phyloP scores from a whole-genome alignment of 2,797 vertebrate genomes.

The Dermochelys coriacea region DNA sequence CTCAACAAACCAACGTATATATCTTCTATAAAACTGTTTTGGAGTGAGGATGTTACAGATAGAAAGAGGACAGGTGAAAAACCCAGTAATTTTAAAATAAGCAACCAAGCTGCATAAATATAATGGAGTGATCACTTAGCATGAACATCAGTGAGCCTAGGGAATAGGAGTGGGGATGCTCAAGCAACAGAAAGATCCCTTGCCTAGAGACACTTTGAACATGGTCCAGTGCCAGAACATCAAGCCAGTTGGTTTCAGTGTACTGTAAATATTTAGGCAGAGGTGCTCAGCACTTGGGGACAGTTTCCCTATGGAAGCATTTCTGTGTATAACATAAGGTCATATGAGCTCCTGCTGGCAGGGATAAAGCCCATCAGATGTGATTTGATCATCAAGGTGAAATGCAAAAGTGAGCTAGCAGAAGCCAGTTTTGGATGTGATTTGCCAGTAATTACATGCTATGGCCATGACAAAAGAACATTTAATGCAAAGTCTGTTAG shows the following conservation, averaged over 20 bases:
- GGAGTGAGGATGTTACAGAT: background rate
- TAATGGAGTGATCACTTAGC: background rate
- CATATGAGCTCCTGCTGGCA: background rate
- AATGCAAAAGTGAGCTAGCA: background rate
- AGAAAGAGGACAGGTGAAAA: background rate
- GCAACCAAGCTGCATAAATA: background rate
- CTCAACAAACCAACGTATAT: background rate
- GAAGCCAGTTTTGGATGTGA: background rate
- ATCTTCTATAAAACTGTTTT: background rate
- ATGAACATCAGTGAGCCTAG: background rate
- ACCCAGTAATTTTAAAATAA: accelerated
- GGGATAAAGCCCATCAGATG: background rate
- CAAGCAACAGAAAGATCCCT: background rate
- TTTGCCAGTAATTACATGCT: background rate
- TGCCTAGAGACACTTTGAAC: background rate
- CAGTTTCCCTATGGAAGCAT: background rate
- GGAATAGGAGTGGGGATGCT: background rate
- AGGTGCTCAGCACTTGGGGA: background rate
- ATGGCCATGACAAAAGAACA: no score
- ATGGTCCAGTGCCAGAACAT: background rate
- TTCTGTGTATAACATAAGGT: background rate
- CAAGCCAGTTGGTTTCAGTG: background rate
- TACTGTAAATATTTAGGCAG: no score
- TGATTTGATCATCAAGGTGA: background rate
- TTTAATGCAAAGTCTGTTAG: background rate